Conservation (phyloP, 2,797 vertebrate genomes). For the Sitta carolinensis region DNA sequence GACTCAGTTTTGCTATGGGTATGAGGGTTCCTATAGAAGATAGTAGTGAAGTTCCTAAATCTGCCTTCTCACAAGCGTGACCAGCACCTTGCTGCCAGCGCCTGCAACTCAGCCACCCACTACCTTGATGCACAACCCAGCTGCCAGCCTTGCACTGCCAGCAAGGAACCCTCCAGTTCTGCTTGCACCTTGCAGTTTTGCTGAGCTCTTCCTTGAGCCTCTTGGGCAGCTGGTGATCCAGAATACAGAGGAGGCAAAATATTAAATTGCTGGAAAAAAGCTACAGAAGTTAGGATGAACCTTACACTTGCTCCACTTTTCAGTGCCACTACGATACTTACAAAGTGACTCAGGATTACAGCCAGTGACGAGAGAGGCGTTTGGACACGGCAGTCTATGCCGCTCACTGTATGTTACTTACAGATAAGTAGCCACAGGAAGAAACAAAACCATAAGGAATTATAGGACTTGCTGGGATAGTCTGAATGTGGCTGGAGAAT, state of each 20-base stretch:
- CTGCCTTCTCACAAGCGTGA: background rate
- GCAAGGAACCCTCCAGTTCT: background rate
- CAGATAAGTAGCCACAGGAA: background rate
- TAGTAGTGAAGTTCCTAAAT: background rate
- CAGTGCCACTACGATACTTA: no score
- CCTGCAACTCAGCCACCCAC: background rate
- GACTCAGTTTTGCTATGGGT: background rate
- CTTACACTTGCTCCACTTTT: background rate
- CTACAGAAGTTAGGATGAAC: background rate
- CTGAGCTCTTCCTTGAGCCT: background rate
- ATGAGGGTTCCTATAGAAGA: background rate
- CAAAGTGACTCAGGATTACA: no score
- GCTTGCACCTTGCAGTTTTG: background rate
- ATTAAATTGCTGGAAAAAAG: background rate
- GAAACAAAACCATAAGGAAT: background rate
- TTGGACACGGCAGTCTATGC: accelerated
- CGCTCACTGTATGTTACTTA: background rate
- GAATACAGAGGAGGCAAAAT: background rate
- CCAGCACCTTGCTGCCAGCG: background rate
- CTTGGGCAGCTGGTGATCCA: accelerated
- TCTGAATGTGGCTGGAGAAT: no score
- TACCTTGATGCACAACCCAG: accelerated
- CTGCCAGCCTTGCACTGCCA: background rate
- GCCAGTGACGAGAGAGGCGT: accelerated
- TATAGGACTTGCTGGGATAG: background rate